Base-by-base conservation (phyloP, 2,797 vertebrate genomes). In the Sus cebifrons region DNA sequence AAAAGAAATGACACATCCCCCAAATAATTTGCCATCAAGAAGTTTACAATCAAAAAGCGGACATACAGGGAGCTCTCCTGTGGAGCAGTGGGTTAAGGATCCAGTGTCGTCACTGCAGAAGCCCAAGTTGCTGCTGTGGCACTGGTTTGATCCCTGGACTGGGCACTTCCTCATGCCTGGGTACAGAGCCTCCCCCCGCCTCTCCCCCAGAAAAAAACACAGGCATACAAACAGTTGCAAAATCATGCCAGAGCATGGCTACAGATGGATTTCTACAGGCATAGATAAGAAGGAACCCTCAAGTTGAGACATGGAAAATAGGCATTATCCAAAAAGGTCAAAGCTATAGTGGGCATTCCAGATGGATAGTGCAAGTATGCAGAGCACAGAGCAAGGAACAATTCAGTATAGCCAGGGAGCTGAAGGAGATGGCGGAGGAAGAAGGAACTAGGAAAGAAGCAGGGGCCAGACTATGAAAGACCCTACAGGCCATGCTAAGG, bases 21-120 rank as follows among this genome's bases (percentile, higher is more conserved):
- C 44, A 74, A 79, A 13, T 84, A n/a, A 92, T 44, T 92, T 91
- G 17, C 32, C 60, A 54, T 79, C 23, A 29, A 64, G 13, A 17
- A 86, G 70, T 87, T 90, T 91, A n/a, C 65, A 60, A 77, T 82
- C 49, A 78, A 68, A 56, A 96, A 27, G 52, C 4, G 87, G 29
- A 89, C 12, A 81, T 10, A 58, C 3, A 84, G 44, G 44, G 44
- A 49, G 44, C 9, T 49, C 44, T 49, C 44, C 44, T 49, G 44
- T 49, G 44, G 44, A 49, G 44, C 44, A 49, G 44, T 49, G 44
- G 44, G 9, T 49, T 49, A 49, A 49, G 44, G 44, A 49, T 49
- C 44, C 44, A 49, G 6, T 49, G 44, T 49, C 9, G 44, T 49
- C 44, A 49, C 44, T 49, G 44, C 44, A 49, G 44, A 6, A 49